These are phyloP conservation scores for Acropternis orthonyx DNA, from an alignment of 2,797 vertebrate genomes.

Conservation along the genomic window DNA sequence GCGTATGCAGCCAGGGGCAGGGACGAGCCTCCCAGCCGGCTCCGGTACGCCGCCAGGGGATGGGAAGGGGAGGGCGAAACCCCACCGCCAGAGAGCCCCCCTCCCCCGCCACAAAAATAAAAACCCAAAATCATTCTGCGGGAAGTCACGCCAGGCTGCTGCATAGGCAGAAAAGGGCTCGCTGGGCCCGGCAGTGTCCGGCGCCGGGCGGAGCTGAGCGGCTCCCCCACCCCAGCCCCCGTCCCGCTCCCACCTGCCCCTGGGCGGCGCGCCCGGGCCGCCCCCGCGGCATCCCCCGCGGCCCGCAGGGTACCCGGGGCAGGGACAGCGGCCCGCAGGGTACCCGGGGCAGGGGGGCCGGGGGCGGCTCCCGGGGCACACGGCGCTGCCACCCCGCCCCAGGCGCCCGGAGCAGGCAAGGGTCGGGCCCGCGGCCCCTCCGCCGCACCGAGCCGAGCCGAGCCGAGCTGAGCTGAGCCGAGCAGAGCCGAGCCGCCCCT, in stretches of 20 bases:
- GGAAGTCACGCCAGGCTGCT: background rate
- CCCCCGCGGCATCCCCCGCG: too few species aligned
- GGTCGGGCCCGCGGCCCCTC: background rate
- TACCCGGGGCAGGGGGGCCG: background rate
- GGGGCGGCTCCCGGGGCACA: background rate
- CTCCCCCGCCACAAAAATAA: background rate
- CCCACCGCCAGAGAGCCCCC: background rate
- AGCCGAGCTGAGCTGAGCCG: background rate
- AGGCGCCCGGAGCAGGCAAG: background rate
- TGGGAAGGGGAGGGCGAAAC: accelerated
- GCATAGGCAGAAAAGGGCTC: background rate
- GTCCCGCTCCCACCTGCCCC: too few species aligned
- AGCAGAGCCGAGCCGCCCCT: background rate
- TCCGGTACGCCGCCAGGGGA: background rate
- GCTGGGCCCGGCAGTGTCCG: background rate
- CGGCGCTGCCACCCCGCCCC: background rate
- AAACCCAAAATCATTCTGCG: accelerated
- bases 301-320: too few species aligned
- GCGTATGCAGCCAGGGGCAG: background rate
- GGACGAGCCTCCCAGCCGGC: background rate
- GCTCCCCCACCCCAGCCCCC: background rate
- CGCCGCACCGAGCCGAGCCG: background rate
- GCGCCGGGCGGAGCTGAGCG: background rate
- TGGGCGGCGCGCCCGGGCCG: too few species aligned
- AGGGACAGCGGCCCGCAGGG: background rate